phyloP scores from a whole-genome alignment of 2,888 invertebrate species.

The Glaucopsyche alexis region DNA sequence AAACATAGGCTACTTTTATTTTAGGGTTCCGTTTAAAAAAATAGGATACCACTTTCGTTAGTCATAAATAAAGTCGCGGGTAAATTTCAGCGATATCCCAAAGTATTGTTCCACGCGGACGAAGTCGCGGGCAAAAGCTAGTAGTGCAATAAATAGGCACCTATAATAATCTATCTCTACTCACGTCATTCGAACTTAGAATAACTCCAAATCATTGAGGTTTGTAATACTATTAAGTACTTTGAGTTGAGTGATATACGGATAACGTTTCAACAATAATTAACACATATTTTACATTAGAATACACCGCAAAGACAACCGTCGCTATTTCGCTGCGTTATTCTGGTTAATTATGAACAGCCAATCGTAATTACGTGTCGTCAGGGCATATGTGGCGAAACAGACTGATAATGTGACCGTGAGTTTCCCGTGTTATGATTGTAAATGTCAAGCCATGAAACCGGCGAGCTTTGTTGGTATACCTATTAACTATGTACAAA shows the following conservation, averaged over 20 bases:
- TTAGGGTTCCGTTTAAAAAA: too few species aligned
- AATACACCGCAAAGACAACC: conserved; percentile 25
- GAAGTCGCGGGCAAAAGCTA: too few species aligned
- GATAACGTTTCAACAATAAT: conserved; percentile 30
- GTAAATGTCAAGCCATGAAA: conserved; percentile 27
- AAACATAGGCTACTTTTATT: too few species aligned
- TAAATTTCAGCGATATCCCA: too few species aligned
- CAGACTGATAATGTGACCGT: conserved; percentile 47
- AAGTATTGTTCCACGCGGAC: too few species aligned
- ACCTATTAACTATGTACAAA: too few species aligned
- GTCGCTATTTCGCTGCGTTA: conserved; percentile 42
- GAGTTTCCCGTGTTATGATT: conserved; percentile 55
- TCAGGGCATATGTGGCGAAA: conserved; percentile 46
- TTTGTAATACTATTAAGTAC: conserved; percentile 14
- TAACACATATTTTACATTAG: conserved; percentile 18
- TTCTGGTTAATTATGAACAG: conserved; percentile 49
- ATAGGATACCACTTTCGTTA: too few species aligned
- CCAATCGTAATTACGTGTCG: conserved; percentile 51
- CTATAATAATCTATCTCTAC: neutral
- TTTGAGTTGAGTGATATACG: neutral
- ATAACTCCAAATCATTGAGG: neutral
- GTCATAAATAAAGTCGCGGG: too few species aligned
- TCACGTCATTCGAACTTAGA: conserved; percentile 10
- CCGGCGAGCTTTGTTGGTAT: neutral
- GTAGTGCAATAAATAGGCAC: too few species aligned